Evolutionary conservation across 2,888 invertebrate species (phyloP).

Genomic region (Ichneumon xanthorius): DNA sequence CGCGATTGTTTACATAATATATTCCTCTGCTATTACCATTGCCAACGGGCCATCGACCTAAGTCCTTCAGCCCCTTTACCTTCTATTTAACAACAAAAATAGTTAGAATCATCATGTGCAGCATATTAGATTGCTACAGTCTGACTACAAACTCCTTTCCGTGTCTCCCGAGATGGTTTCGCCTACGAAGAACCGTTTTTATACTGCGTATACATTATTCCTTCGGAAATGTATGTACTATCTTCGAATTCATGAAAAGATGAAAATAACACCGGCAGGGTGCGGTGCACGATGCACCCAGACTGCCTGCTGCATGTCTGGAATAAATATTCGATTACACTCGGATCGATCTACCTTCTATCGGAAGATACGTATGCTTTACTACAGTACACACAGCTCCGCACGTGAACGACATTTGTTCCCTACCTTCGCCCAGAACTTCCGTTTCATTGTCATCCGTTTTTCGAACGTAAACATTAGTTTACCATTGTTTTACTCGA

Average conservation of each 20-base stretch:
- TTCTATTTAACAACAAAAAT: neutral
- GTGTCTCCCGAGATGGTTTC: neutral
- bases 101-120: neutral
- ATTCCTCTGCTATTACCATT: too few species aligned
- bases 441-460: slow-evolving; percentile 8
- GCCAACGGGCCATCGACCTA: too few species aligned
- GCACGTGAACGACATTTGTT: slow-evolving; percentile 34
- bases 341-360: slow-evolving; percentile 40
- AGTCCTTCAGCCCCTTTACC: too few species aligned
- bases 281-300: slow-evolving; percentile 6
- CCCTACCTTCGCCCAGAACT: neutral
- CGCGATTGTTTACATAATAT: too few species aligned
- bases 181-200: neutral
- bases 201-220: neutral
- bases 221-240: neutral
- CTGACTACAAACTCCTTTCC: neutral
- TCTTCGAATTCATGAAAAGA: slow-evolving; percentile 35
- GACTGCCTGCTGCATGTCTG: slow-evolving; percentile 23
- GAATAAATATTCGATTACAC: slow-evolving; percentile 58
- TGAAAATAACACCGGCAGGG: slow-evolving; percentile 16
- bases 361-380: slow-evolving; percentile 3
- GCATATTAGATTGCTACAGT: neutral
- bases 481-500: neutral
- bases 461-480: neutral
- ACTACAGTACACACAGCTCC: neutral